phyloP scores from a whole-genome alignment of 2,797 vertebrate genomes.

The Euthynnus affinis region DNA sequence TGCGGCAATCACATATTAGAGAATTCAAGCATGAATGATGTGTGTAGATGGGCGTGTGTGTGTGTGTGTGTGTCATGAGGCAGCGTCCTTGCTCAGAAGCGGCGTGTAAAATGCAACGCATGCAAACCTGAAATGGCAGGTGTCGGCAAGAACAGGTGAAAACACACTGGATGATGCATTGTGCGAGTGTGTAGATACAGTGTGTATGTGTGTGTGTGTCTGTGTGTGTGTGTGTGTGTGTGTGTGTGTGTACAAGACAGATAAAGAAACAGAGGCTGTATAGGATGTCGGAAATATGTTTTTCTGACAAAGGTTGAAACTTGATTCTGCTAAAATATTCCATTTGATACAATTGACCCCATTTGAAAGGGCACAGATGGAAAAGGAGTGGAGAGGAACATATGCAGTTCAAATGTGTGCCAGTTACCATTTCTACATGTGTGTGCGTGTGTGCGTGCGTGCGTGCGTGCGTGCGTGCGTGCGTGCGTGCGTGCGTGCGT shows the following conservation, averaged over 20 bases:
- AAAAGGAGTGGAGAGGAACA: conserved; percentile 33
- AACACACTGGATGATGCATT: conserved; percentile 45
- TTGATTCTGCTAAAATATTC: conserved; percentile 48
- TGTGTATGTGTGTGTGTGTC: background rate
- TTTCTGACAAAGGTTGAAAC: conserved; percentile 19
- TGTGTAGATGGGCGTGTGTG: conserved; percentile 1
- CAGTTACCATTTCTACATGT: conserved; percentile 36
- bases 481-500: conserved; percentile 1
- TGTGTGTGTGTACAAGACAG: background rate
- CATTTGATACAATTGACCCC: conserved; percentile 48
- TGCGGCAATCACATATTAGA: conserved; percentile 45
- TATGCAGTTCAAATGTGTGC: conserved; percentile 47
- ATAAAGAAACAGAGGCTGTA: background rate
- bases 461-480: conserved; percentile 1
- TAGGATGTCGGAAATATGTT: background rate
- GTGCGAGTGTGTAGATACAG: background rate
- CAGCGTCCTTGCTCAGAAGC: conserved; percentile 38
- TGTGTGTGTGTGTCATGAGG: conserved; percentile 40
- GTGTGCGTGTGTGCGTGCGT: background rate
- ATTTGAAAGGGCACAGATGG: conserved; percentile 42
- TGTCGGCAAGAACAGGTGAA: conserved; percentile 60
- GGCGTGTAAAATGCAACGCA: conserved; percentile 47
- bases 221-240: background rate
- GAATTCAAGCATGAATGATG: conserved; percentile 50
- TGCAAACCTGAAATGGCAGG: conserved; percentile 68